Conservation (phyloP, 2,797 vertebrate genomes). For the Peromyscus eremicus region DNA sequence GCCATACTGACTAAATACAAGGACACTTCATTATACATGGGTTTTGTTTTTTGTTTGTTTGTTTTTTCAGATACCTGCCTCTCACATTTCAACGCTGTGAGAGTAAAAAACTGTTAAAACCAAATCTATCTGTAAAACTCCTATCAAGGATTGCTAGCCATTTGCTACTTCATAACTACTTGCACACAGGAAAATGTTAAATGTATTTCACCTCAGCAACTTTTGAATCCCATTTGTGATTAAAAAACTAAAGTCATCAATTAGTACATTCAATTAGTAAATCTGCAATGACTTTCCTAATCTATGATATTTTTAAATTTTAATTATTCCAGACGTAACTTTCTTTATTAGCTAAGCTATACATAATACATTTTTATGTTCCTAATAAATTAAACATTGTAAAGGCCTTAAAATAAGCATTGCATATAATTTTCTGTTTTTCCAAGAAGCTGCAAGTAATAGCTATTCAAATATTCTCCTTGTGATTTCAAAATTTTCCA, state of each 20-base stretch:
- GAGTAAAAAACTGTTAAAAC: slow-evolving; percentile 46
- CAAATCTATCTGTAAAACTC: not conserved
- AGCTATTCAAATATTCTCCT: slow-evolving; percentile 32
- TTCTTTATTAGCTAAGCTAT: slow-evolving; percentile 80
- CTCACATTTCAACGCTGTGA: not conserved
- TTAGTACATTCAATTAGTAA: slow-evolving; percentile 71
- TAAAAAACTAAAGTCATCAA: slow-evolving; percentile 72
- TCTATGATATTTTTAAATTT: slow-evolving; percentile 72
- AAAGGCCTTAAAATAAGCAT: slow-evolving; percentile 71
- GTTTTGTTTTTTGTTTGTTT: not conserved
- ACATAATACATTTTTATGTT: slow-evolving; percentile 78
- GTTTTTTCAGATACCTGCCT: not conserved
- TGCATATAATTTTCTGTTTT: slow-evolving; percentile 61
- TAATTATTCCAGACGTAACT: slow-evolving; percentile 72
- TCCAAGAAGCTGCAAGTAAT: slow-evolving; percentile 24
- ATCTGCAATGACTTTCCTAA: slow-evolving; percentile 69
- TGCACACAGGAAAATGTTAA: slow-evolving; percentile 40
- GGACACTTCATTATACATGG: not conserved
- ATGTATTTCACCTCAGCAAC: slow-evolving; percentile 62
- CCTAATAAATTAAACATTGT: slow-evolving; percentile 69
- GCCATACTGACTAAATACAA: not conserved
- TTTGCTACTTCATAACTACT: slow-evolving; percentile 17
- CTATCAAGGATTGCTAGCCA: not conserved
- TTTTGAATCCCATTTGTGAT: slow-evolving; percentile 66
- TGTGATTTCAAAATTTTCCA: slow-evolving; percentile 49